These are phyloP conservation scores for Calliphora vomitoria DNA, from an alignment of 2,888 invertebrate species.

Conservation along the genomic window DNA sequence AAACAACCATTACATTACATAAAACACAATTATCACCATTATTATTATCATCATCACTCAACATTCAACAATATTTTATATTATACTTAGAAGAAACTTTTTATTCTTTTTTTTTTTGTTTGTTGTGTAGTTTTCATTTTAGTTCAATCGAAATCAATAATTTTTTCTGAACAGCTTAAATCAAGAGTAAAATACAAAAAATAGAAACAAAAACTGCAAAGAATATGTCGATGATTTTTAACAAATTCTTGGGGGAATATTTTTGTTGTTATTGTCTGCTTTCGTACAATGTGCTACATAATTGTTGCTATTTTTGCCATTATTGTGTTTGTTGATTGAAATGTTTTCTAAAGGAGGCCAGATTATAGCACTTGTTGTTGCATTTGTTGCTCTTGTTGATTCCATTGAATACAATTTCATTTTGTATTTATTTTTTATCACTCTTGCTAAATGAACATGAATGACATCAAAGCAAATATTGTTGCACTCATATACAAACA, in stretches of 20 bases:
- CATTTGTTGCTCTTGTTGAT: background rate
- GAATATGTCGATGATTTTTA: slow-evolving; percentile 10
- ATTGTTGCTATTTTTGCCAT: slow-evolving; percentile 6
- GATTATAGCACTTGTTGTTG: slow-evolving; percentile 55
- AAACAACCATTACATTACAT: background rate
- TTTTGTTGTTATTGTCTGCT: background rate
- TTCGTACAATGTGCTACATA: background rate
- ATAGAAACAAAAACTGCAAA: background rate
- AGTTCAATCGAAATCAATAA: slow-evolving; percentile 41
- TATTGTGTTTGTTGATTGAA: slow-evolving; percentile 31
- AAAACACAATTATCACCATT: slow-evolving; percentile 17
- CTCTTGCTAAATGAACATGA: slow-evolving; percentile 9
- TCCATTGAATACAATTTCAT: slow-evolving; percentile 34
- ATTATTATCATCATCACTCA: slow-evolving; percentile 16
- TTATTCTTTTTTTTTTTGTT: background rate
- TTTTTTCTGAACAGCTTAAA: slow-evolving; percentile 39
- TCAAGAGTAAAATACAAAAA: slow-evolving; percentile 21
- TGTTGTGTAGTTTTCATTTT: background rate
- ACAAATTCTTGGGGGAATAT: slow-evolving; percentile 45
- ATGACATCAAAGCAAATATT: slow-evolving; percentile 42
- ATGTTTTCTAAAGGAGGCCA: slow-evolving; percentile 29
- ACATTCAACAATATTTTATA: background rate
- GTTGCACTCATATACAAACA: background rate
- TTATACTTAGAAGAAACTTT: background rate
- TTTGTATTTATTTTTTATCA: slow-evolving; percentile 13